phyloP scores from a whole-genome alignment of 2,797 vertebrate species.

The Scomberomorus guttatus region DNA sequence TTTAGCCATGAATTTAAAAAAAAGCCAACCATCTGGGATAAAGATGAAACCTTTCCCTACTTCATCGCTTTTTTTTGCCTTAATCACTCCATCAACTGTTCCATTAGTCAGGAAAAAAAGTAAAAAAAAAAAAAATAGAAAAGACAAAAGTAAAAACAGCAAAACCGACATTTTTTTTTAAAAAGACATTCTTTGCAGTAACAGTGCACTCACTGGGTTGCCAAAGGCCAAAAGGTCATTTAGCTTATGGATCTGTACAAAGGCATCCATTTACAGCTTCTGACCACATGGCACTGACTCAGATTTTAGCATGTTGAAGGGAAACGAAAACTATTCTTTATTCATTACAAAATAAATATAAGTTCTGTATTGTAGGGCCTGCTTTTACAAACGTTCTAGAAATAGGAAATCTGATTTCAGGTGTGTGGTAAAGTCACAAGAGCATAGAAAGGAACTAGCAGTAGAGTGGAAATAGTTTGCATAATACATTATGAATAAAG shows the following conservation, averaged over 20 bases:
- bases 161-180: no score
- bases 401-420: neutral
- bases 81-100: conserved; percentile 54
- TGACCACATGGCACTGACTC: conserved; percentile 33
- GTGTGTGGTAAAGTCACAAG: conserved; percentile 3
- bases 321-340: conserved; percentile 17
- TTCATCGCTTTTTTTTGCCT: conserved; percentile 36
- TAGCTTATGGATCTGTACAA: conserved; percentile 27
- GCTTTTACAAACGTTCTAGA: neutral
- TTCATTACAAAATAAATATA: neutral
- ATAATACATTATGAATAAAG: conserved; percentile 14
- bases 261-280: conserved; percentile 28
- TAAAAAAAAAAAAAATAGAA: neutral
- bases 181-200: conserved; percentile 3
- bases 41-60: conserved; percentile 42
- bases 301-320: neutral
- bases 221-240: conserved; percentile 31
- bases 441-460: neutral
- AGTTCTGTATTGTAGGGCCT: neutral
- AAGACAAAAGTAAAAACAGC: neutral
- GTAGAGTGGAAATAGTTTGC: conserved; percentile 4
- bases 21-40: conserved; percentile 68
- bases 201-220: neutral
- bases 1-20: conserved; percentile 58
- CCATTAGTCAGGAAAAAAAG: conserved; percentile 16